Base-by-base conservation (phyloP, 2,888 invertebrate species). In the Pycnomerus fuliginosus region DNA sequence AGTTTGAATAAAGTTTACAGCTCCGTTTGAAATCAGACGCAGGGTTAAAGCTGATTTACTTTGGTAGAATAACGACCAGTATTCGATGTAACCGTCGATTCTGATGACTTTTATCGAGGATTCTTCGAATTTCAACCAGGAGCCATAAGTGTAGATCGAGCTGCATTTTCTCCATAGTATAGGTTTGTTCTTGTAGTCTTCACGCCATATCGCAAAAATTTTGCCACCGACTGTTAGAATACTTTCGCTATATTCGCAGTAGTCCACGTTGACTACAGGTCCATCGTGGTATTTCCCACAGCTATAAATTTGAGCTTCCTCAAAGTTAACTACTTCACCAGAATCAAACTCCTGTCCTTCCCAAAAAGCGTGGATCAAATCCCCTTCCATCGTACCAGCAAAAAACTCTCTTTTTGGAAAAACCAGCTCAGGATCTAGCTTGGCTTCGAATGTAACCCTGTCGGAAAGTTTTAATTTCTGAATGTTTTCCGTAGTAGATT, bases 11-110 rank as follows among this genome's bases (percentile, higher is more conserved):
- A 53, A 44, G 2, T 58, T 60, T 10, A 64, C 31, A 41, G 52
- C 56, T 3, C 55, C 52, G 29, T 62, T 62, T 1, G 44, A 44
- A 2, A 62, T 55, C 33, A 60, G 53, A 33, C 48, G 32, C 0
- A 38, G 42, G 16, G 30, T 45, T 2, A 50, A 24, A 1, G 62
- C 59, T 50, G 80, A 78, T 55, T 90, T 84, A 51, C 84, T 84
- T 62, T 80, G 78, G 31, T 81, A 72, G 42, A 85, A 69, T 41
- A 92, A 72, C 72, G 90, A 86, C 92, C 92, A 93, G 7, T 84
- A 80, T 70, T 92, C 90, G 8, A 90, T 73, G 43, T 77, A 79
- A 2, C 91, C 91, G 72, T 90, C 88, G 14, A 75, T 76, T 12
- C 85, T 81, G 1, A 82, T 77, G 38, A 91, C 69, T 62, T 84